These are phyloP conservation scores for Pseudoatta argentina DNA, from an alignment of 1,140 invertebrate genomes.

Conservation along the genomic window DNA sequence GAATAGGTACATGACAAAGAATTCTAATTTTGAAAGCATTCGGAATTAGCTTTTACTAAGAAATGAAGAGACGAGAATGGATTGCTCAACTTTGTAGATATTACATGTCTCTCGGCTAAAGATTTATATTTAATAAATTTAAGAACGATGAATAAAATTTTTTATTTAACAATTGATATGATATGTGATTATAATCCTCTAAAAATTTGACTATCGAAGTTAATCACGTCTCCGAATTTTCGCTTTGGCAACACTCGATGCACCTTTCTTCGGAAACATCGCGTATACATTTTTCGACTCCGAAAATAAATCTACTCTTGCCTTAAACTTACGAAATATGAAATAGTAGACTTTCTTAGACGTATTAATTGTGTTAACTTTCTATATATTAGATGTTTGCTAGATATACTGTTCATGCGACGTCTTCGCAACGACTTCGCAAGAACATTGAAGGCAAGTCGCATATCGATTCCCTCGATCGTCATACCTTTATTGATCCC, in stretches of 20 bases:
- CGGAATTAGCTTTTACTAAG: neutral
- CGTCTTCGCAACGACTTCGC: neutral
- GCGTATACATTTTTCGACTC: neutral
- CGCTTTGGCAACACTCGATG: conserved; percentile 21
- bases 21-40: conserved; percentile 13
- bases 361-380: conserved; percentile 36
- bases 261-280: conserved; percentile 19
- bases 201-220: conserved; percentile 33
- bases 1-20: neutral
- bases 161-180: conserved; percentile 57
- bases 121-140: conserved; percentile 25
- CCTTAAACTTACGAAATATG: conserved; percentile 42
- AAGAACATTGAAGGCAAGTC: conserved; percentile 30
- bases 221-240: conserved; percentile 17
- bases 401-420: conserved; percentile 43
- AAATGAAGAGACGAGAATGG: neutral
- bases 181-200: conserved; percentile 35
- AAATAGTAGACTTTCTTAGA: conserved; percentile 41
- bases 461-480: conserved; percentile 16
- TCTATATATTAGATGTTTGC: conserved; percentile 13
- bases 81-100: neutral
- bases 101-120: neutral
- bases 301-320: neutral
- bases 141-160: conserved; percentile 27
- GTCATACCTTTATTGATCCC: conserved; percentile 38